These are phyloP conservation scores for Ascaphus truei DNA, from an alignment of 2,113 vertebrate species.

Conservation along the genomic window DNA sequence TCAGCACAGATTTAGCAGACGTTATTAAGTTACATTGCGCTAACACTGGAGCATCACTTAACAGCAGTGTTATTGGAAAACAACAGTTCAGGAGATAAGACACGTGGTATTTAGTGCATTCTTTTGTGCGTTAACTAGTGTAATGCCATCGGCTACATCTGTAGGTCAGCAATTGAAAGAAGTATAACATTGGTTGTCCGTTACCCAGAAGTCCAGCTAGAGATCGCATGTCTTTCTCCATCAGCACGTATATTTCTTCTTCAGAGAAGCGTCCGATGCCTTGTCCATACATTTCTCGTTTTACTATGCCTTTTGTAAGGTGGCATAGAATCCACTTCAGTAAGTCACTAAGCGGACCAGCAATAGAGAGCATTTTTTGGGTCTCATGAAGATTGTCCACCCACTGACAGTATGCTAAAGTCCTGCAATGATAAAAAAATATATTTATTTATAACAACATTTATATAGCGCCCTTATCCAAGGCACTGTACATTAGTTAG, in stretches of 20 bases:
- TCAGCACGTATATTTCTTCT: constrained; percentile 88
- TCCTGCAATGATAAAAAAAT: constrained; percentile 66
- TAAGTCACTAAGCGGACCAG: constrained; percentile 86
- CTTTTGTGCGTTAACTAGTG: no score
- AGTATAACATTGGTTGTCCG: constrained; percentile 1
- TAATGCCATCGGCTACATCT: no score
- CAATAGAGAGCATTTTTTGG: constrained; percentile 83
- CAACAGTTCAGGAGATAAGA: no score
- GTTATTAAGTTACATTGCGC: no score
- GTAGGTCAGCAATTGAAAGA: no score
- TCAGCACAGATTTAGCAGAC: no score
- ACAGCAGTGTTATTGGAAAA: no score
- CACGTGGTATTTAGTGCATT: no score
- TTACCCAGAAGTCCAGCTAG: constrained; percentile 89
- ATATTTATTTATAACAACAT: constrained; percentile 26
- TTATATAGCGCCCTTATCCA: no score
- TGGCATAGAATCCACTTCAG: constrained; percentile 90
- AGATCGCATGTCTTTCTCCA: constrained; percentile 97
- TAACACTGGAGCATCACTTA: no score
- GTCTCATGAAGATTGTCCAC: constrained; percentile 93
- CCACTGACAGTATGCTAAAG: constrained; percentile 94
- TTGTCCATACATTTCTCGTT: constrained; percentile 92
- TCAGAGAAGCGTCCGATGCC: constrained; percentile 91
- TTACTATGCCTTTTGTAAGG: constrained; percentile 88
- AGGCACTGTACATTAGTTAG: no score